phyloP scores from a whole-genome alignment of 1,140 invertebrate species.

The Drosophila pectinifera region DNA sequence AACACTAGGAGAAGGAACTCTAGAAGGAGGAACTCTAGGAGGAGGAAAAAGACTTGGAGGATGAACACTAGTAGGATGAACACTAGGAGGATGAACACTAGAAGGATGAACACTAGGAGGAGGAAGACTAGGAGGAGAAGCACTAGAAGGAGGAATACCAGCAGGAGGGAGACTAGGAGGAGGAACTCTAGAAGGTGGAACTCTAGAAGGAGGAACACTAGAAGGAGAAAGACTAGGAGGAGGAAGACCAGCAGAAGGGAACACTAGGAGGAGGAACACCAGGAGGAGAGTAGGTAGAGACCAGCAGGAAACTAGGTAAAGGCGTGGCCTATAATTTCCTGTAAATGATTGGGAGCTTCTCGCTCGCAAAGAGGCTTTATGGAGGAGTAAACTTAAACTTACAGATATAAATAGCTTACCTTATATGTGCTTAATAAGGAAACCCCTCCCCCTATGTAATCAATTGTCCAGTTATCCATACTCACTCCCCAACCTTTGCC shows the following conservation, averaged over 20 bases:
- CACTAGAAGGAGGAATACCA: not conserved
- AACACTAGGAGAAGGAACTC: not conserved
- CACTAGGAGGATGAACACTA: no score
- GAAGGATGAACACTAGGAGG: not conserved
- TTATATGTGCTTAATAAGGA: no score
- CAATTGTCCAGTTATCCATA: not conserved
- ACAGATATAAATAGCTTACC: no score
- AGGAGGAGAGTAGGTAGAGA: not conserved
- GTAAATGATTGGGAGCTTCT: no score
- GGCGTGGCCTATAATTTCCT: no score
- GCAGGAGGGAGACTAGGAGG: not conserved
- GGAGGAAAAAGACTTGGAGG: not conserved
- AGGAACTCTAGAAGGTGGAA: no score
- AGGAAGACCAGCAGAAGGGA: no score
- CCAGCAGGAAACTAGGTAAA: no score
- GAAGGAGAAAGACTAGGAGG: not conserved
- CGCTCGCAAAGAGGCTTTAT: no score
- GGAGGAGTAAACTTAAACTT: no score
- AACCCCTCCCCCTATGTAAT: no score
- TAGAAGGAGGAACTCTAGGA: not conserved
- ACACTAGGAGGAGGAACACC: not conserved
- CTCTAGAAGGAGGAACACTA: not conserved
- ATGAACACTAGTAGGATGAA: not conserved
- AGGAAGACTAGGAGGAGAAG: not conserved
- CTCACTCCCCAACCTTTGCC: not conserved